Conservation (phyloP, 2,113 vertebrate species). For the Myrmecophaga tridactyla region DNA sequence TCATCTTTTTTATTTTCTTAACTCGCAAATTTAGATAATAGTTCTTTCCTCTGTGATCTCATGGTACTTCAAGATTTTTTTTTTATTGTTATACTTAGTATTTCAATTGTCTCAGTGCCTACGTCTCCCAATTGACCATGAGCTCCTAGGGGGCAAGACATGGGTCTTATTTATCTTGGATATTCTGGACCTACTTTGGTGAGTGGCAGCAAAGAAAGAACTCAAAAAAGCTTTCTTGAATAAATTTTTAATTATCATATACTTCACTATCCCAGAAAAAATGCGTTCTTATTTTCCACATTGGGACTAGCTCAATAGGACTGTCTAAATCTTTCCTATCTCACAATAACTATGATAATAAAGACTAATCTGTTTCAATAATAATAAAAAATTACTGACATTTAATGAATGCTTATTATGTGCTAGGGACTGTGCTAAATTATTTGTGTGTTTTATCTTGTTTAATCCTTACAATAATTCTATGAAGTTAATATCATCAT, state of each 20-base stretch:
- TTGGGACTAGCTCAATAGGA: neutral
- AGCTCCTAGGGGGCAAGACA: neutral
- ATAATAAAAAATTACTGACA: neutral
- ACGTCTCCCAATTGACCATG: neutral
- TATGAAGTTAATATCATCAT: neutral
- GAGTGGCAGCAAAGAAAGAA: neutral
- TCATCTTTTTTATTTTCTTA: neutral
- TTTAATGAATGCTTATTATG: slow-evolving; percentile 7
- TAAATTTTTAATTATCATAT: neutral
- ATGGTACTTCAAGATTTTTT: neutral
- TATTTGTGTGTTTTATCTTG: neutral
- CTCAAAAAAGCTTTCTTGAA: neutral
- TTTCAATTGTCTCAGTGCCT: slow-evolving; percentile 29
- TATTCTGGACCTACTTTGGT: neutral
- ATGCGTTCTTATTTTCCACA: neutral
- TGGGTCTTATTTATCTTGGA: neutral
- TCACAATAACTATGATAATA: neutral
- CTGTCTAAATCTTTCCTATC: neutral
- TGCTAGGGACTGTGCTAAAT: neutral
- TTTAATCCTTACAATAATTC: neutral
- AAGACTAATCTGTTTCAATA: neutral
- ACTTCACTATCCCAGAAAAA: slow-evolving; percentile 15
- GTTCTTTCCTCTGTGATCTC: neutral
- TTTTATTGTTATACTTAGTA: neutral
- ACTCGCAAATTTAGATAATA: neutral